phyloP scores from a whole-genome alignment of 2,113 vertebrate genomes.

The Eulacestoma nigropectus region DNA sequence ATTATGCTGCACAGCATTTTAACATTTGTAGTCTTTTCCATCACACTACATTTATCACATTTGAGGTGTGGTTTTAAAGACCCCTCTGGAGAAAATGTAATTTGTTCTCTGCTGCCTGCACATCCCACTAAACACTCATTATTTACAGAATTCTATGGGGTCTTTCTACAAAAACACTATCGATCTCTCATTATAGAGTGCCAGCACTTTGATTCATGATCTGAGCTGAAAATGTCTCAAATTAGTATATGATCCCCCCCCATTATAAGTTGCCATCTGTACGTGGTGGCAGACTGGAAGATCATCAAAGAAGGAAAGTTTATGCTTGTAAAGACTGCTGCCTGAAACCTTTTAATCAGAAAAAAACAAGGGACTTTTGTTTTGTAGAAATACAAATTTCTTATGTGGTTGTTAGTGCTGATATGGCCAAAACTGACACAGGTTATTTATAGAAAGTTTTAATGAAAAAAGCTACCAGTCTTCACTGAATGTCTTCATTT shows the following conservation, averaged over 20 bases:
- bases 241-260: not conserved
- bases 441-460: not conserved
- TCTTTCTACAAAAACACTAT: constrained; percentile 45
- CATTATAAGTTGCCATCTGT: not conserved
- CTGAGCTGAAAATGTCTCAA: constrained; percentile 12
- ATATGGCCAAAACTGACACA: not conserved
- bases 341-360: not conserved
- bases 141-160: constrained; percentile 62
- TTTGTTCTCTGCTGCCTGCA: constrained; percentile 42
- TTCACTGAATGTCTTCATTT: not conserved
- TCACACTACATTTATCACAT: constrained; percentile 25
- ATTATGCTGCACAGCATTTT: not conserved
- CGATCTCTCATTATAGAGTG: constrained; percentile 45
- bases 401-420: not conserved
- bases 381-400: not conserved
- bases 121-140: constrained; percentile 55
- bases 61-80: constrained; percentile 44
- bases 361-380: not conserved
- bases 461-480: not conserved
- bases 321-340: not conserved
- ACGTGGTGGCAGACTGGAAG: not conserved
- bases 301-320: not conserved
- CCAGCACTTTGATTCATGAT: constrained; percentile 46
- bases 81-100: constrained; percentile 39
- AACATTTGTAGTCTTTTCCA: not conserved